Conservation (phyloP, 2,888 invertebrate species). For the Drosophila kanekoi region DNA sequence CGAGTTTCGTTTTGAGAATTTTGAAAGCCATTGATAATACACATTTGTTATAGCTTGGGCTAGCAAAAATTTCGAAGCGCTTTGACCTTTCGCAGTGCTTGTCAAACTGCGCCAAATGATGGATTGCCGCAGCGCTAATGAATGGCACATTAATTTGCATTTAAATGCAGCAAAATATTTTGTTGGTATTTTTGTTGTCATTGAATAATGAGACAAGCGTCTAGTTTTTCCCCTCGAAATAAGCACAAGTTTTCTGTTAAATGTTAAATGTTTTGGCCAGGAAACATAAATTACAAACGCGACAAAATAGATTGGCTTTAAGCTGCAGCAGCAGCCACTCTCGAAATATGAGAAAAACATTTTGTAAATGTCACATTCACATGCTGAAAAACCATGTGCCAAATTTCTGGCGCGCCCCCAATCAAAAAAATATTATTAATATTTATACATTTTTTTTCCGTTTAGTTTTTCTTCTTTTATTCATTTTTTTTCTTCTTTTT, state of each 20-base stretch:
- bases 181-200: slow-evolving; percentile 56
- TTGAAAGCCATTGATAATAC: slow-evolving; percentile 33
- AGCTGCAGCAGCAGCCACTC: slow-evolving; percentile 36
- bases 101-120: slow-evolving; percentile 73
- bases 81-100: slow-evolving; percentile 70
- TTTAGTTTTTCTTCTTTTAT: slow-evolving; percentile 5
- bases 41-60: slow-evolving; percentile 39
- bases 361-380: slow-evolving; percentile 79
- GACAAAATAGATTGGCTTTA: slow-evolving; percentile 57
- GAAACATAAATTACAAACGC: slow-evolving; percentile 77
- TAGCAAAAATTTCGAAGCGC: slow-evolving; percentile 47
- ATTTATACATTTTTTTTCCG: slow-evolving; percentile 23
- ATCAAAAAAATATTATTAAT: slow-evolving; percentile 41
- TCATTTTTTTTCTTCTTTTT: neutral
- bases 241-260: slow-evolving; percentile 31
- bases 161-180: slow-evolving; percentile 65
- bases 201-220: slow-evolving; percentile 73
- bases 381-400: slow-evolving; percentile 67
- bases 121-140: slow-evolving; percentile 70
- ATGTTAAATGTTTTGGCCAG: slow-evolving; percentile 46
- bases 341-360: slow-evolving; percentile 60
- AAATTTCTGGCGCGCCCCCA: slow-evolving; percentile 71
- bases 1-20: slow-evolving; percentile 30
- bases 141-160: slow-evolving; percentile 83
- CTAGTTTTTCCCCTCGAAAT: slow-evolving; percentile 38